Conservation (phyloP, 2,797 vertebrate genomes). For the Babyrousa celebensis region DNA sequence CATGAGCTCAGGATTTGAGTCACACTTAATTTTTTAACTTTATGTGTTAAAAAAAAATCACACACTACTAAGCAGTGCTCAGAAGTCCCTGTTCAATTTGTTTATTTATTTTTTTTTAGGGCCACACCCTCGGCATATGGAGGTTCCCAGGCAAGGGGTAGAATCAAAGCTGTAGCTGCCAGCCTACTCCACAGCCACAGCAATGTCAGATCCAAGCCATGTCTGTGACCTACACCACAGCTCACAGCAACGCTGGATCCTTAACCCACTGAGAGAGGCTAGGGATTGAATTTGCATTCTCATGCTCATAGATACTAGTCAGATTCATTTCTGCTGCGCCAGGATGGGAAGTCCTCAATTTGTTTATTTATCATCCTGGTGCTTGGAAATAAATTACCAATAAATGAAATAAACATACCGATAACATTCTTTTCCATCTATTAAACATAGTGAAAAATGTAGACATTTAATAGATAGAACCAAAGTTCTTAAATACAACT, state of each 20-base stretch:
- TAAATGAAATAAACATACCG: neutral
- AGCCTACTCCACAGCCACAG: too few relatives aligned
- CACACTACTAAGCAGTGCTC: neutral
- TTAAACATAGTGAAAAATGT: constrained; percentile 26
- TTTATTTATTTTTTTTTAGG: too few relatives aligned
- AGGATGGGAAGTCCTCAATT: neutral
- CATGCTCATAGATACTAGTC: too few relatives aligned
- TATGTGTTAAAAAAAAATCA: neutral
- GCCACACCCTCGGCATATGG: neutral
- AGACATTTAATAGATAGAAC: neutral
- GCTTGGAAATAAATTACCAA: neutral
- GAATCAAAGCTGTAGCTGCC: too few relatives aligned
- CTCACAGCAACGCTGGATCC: too few relatives aligned
- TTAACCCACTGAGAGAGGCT: too few relatives aligned
- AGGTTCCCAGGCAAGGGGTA: too few relatives aligned
- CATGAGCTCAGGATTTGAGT: neutral
- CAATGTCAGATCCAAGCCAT: too few relatives aligned
- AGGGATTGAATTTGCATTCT: too few relatives aligned
- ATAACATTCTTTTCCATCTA: neutral
- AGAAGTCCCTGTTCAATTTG: neutral
- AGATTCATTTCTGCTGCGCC: too few relatives aligned
- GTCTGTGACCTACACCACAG: too few relatives aligned
- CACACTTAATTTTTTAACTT: constrained; percentile 40
- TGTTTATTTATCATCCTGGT: neutral
- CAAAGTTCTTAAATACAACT: constrained; percentile 19